Evolutionary conservation across 1,140 invertebrate species (phyloP), one percentile per base, ranked within the genome.

Genomic region (Zeugodacus cucurbitae): DNA sequence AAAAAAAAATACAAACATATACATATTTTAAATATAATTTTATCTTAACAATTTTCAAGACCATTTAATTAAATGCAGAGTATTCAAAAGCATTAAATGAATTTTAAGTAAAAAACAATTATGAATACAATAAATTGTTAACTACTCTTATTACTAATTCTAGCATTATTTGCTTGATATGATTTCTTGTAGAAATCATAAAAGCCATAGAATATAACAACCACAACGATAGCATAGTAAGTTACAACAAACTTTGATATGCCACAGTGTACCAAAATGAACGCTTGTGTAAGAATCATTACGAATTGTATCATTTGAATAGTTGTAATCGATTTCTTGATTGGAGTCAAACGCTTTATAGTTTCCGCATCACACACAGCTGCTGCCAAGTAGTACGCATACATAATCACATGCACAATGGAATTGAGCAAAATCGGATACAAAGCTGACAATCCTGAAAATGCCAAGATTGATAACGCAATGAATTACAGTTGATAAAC

Each of bases 391-490:
- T 98, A 98, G 92, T 98, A 98, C 0, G 95, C 93, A 91, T 98
- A 98, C 97, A 98, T 98, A 58, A 97, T 92, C 2, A 96, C 96
- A 94, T 94, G 95, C 2, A 97, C 95, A 88, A 94, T 95, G 87
- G 96, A 96, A 92, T 99, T 99, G 88, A 98, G 96, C 5, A 97
- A 91, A 3, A 96, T 96, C 0, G 97, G 95, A 34, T 98, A 95
- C 0, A 97, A 97, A 2, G 95, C 95, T 90, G 97, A 96, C 22
- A 96, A 96, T 90, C 97, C 97, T 95, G 93, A 89, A 94, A 89
- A 37, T 20, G 59, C 32, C 48, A 32, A 70, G 86, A 70, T 14
- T 37, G 58, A 54, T 74, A 41, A 59, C 11, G 44, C 44, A 62
- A 26, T n/a, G n/a, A 62, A 6, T n/a, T n/a, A 62, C 22, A 62